Evolutionary conservation across 2,797 vertebrate species (phyloP).

Genomic region (Scolopax bukidnonensis): DNA sequence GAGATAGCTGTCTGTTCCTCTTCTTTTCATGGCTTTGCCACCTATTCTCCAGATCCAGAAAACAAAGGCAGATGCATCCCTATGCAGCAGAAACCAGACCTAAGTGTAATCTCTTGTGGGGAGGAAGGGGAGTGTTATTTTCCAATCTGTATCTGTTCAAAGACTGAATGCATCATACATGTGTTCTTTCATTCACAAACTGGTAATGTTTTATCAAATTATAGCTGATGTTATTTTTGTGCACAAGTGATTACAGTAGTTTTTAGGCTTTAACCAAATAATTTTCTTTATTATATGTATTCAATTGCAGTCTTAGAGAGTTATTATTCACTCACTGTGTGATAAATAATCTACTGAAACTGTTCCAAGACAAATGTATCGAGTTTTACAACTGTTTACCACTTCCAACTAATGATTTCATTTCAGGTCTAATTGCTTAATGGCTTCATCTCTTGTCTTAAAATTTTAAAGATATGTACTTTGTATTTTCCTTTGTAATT

Average conservation of each 20-base stretch:
- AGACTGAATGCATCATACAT: neutral
- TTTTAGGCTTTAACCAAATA: neutral
- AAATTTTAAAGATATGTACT: neutral
- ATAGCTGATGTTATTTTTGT: neutral
- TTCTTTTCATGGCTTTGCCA: neutral
- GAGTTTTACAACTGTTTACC: neutral
- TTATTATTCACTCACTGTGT: neutral
- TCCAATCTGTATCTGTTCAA: neutral
- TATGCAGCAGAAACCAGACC: neutral
- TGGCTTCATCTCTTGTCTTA: neutral
- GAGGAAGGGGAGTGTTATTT: neutral
- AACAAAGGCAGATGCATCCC: neutral
- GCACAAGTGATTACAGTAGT: neutral
- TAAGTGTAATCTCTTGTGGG: neutral
- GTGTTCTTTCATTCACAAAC: neutral
- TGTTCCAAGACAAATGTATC: neutral
- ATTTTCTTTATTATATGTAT: neutral
- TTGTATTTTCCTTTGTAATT: neutral
- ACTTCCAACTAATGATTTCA: neutral
- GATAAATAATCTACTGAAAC: neutral
- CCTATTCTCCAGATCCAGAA: neutral
- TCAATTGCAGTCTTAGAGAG: neutral
- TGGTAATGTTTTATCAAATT: neutral
- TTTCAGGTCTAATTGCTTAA: neutral
- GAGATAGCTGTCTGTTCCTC: neutral